Percentiles rank a stretch among this genome's conserved stretches.
These are phyloP conservation scores for Limonius californicus DNA, from an alignment of 1,140 invertebrate species.

Conservation along the genomic window DNA sequence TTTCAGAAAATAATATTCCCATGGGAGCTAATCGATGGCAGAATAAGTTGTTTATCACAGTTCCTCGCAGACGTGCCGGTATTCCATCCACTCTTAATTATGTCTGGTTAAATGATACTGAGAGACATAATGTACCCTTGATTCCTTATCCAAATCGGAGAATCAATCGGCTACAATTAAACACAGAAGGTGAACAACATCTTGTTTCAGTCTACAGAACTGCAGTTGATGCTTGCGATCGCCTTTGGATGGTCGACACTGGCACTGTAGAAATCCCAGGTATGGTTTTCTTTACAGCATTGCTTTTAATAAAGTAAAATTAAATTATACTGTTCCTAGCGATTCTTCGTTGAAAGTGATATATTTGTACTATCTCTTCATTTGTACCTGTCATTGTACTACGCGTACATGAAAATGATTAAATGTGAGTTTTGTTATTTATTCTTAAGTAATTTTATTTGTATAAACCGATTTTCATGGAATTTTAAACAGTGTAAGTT, in stretches of 20 bases:
- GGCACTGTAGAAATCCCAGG: constrained; percentile 56
- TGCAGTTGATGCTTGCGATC: constrained; percentile 60
- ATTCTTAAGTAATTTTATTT: too few relatives aligned
- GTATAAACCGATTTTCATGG: too few relatives aligned
- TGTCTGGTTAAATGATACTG: constrained; percentile 49
- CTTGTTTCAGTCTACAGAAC: constrained; percentile 65
- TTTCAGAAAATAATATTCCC: constrained; percentile 66
- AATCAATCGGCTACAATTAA: constrained; percentile 53
- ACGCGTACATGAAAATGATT: too few relatives aligned
- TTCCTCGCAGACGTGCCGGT: constrained; percentile 61
- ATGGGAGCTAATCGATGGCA: constrained; percentile 63
- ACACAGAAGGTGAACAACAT: constrained; percentile 36
- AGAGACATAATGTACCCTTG: constrained; percentile 46
- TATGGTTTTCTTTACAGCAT: constrained; percentile 23
- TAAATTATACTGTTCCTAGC: too few relatives aligned
- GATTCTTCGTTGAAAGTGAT: too few relatives aligned
- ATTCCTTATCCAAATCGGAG: constrained; percentile 61
- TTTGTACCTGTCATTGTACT: too few relatives aligned
- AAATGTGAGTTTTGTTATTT: too few relatives aligned
- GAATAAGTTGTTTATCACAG: constrained; percentile 67
- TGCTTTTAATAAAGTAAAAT: too few relatives aligned
- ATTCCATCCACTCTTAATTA: constrained; percentile 69
- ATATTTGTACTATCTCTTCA: too few relatives aligned
- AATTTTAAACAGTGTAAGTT: too few relatives aligned
- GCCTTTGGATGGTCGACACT: constrained; percentile 73